phyloP scores from a whole-genome alignment of 2,113 vertebrate genomes.

The Galeopterus variegatus region DNA sequence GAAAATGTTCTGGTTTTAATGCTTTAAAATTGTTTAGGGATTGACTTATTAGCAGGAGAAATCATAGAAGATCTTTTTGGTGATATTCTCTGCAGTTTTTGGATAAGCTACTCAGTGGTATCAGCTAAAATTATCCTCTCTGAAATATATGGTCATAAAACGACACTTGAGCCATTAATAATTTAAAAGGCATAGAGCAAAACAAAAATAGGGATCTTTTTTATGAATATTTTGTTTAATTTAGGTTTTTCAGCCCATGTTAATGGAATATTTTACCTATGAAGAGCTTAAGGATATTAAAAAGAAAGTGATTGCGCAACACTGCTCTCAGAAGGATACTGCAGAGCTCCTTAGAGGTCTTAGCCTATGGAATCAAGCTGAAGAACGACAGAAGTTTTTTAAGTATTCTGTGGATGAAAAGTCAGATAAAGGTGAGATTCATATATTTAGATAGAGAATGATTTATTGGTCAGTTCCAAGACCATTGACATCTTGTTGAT shows the following conservation, averaged over 20 bases:
- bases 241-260: conserved; percentile 99
- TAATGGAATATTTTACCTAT: conserved; percentile 99
- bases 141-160: not conserved
- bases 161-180: not conserved
- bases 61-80: not conserved
- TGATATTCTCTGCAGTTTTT: conserved; percentile 36
- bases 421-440: conserved; percentile 92
- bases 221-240: conserved; percentile 58
- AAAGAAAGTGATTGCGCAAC: conserved; percentile 98
- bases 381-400: conserved; percentile 96
- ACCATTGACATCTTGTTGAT: conserved; percentile 30
- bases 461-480: not conserved
- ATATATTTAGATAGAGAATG: not conserved
- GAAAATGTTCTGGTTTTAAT: not conserved
- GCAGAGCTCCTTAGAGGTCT: conserved; percentile 94
- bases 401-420: conserved; percentile 98
- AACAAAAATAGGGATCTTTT: conserved; percentile 17
- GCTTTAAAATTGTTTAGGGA: not conserved
- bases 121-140: conserved; percentile 15
- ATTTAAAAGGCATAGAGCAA: not conserved
- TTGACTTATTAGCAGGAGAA: not conserved
- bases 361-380: conserved; percentile 95
- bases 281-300: conserved; percentile 99
- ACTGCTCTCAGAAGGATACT: conserved; percentile 94
- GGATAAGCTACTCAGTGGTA: not conserved